A percentile compares a stretch with the other conserved stretches of the same genome.
These are phyloP conservation scores for Crocodylus rhombifer DNA, from an alignment of 2,797 vertebrate genomes.

Conservation along the genomic window DNA sequence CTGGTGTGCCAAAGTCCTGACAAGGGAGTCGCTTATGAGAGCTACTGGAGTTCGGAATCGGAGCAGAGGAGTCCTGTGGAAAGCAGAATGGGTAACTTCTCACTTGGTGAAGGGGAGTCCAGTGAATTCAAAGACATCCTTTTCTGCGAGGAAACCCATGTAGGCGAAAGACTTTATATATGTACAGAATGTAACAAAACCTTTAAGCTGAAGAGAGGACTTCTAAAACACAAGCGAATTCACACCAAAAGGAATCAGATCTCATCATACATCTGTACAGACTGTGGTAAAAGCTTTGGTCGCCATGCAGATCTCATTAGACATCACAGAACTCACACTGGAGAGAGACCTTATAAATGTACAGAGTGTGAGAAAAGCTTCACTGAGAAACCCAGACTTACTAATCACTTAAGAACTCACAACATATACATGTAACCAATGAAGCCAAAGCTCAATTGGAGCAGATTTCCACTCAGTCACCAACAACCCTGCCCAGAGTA, in stretches of 20 bases:
- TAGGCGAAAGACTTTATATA: background rate
- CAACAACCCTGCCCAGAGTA: accelerated
- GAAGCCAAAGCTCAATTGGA: accelerated
- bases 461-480: accelerated
- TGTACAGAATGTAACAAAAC: background rate
- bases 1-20: accelerated
- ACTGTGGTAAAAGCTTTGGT: background rate
- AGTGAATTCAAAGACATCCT: background rate
- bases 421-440: accelerated
- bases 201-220: background rate
- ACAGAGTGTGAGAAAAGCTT: background rate
- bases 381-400: accelerated
- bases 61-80: accelerated
- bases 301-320: accelerated
- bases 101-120: background rate
- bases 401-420: accelerated
- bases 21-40: accelerated
- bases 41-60: accelerated
- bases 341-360: background rate
- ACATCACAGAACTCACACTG: background rate
- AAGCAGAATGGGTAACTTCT: accelerated
- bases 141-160: accelerated
- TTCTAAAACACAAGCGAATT: background rate
- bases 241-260: accelerated
- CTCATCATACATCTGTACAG: accelerated